Conservation (phyloP, 2,113 vertebrate species). For the Australoheros scitulus region DNA sequence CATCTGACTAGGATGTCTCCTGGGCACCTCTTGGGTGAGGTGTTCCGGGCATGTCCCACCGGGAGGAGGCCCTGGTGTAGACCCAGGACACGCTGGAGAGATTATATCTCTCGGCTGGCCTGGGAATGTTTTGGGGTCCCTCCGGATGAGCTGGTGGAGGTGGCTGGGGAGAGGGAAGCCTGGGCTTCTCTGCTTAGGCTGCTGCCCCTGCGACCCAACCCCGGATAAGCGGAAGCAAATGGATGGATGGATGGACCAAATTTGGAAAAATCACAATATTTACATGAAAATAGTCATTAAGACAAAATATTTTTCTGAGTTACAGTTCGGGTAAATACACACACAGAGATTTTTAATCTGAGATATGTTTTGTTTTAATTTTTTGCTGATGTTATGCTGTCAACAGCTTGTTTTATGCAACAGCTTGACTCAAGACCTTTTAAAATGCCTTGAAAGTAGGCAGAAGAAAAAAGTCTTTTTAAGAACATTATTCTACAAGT, state of each 20-base stretch:
- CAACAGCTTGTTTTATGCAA: not conserved
- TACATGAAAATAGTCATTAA: not conserved
- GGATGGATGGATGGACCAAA: not conserved
- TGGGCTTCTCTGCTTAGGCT: too few relatives aligned
- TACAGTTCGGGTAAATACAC: not conserved
- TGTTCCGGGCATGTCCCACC: too few relatives aligned
- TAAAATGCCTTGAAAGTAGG: not conserved
- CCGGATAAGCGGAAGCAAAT: too few relatives aligned
- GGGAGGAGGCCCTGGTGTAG: too few relatives aligned
- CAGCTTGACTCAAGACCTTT: not conserved
- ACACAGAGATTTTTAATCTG: not conserved
- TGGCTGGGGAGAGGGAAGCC: too few relatives aligned
- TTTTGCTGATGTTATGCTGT: not conserved
- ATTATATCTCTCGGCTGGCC: too few relatives aligned
- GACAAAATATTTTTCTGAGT: not conserved
- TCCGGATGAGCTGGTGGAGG: too few relatives aligned
- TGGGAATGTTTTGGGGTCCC: too few relatives aligned
- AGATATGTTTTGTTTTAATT: not conserved
- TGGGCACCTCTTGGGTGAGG: too few relatives aligned
- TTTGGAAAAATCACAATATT: not conserved
- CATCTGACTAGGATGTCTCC: too few relatives aligned
- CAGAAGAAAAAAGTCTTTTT: not conserved
- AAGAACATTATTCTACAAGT: slow-evolving; percentile 18
- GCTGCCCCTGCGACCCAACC: too few relatives aligned
- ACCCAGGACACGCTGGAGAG: too few relatives aligned